Percentiles rank a stretch among this genome's conserved stretches.
Conservation (phyloP, 2,113 vertebrate genomes). For the Climacteris rufus region DNA sequence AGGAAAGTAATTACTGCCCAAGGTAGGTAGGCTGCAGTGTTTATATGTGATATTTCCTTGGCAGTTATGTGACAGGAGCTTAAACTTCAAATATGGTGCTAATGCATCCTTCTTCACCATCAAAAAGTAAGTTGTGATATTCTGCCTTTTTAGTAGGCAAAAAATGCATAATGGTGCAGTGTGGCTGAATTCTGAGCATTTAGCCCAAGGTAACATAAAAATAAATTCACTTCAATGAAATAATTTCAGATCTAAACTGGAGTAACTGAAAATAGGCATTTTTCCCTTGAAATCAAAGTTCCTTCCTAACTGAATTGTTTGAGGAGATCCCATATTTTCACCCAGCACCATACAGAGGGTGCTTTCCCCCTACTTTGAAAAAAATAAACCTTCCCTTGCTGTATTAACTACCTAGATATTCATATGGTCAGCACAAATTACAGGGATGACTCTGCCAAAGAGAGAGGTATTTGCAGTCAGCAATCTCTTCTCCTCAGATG, state of each 20-base stretch:
- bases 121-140: not conserved
- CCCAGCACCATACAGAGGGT: not conserved
- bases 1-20: not conserved
- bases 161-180: not conserved
- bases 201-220: not conserved
- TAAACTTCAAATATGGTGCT: not conserved
- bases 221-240: not conserved
- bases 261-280: not conserved
- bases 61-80: not conserved
- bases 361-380: not conserved
- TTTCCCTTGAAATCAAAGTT: not conserved
- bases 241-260: not conserved
- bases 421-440: not conserved
- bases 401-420: not conserved
- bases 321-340: not conserved
- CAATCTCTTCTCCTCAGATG: conserved; percentile 4
- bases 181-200: not conserved
- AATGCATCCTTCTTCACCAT: not conserved
- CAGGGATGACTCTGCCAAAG: not conserved
- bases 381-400: not conserved
- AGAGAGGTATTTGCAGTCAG: not conserved
- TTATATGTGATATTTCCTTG: not conserved
- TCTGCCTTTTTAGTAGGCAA: not conserved
- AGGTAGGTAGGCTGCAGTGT: not conserved
- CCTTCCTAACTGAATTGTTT: not conserved